phyloP scores from a whole-genome alignment of 2,888 invertebrate species.

The Tolmerus cingulatus region DNA sequence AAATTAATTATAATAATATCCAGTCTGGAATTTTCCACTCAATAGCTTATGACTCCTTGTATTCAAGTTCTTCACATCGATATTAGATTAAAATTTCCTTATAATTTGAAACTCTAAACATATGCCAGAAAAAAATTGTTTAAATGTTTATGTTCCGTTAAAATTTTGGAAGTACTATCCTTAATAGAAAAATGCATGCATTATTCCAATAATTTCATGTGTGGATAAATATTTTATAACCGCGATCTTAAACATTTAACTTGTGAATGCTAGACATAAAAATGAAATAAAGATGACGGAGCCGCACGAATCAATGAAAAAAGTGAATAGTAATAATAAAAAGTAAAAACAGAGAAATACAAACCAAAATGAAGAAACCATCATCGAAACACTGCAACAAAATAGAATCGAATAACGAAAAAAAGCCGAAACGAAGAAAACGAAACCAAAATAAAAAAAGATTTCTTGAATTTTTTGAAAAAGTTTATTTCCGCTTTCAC shows the following conservation, averaged over 20 bases:
- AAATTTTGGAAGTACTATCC: neutral
- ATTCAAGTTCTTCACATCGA: neutral
- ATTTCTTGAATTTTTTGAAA: neutral
- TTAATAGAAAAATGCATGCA: neutral
- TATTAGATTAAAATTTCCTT: neutral
- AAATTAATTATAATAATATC: neutral
- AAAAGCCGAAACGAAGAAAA: neutral
- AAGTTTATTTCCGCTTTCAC: slow-evolving; percentile 28
- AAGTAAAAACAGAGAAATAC: neutral
- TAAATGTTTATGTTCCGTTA: no score
- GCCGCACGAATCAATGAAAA: neutral
- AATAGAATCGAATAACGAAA: neutral
- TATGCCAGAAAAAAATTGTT: no score
- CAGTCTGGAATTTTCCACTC: neutral
- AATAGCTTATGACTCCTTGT: neutral
- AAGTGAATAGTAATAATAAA: neutral
- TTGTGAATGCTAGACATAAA: neutral
- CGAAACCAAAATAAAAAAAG: neutral
- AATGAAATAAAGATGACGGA: neutral
- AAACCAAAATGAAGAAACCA: neutral
- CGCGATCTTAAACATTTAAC: neutral
- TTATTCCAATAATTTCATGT: neutral
- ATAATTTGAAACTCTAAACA: no score
- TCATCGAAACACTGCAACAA: neutral
- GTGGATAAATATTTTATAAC: neutral